Percentiles rank a stretch among this genome's conserved stretches.
These are phyloP conservation scores for Tetrax tetrax DNA, from an alignment of 2,113 vertebrate species.

Conservation along the genomic window DNA sequence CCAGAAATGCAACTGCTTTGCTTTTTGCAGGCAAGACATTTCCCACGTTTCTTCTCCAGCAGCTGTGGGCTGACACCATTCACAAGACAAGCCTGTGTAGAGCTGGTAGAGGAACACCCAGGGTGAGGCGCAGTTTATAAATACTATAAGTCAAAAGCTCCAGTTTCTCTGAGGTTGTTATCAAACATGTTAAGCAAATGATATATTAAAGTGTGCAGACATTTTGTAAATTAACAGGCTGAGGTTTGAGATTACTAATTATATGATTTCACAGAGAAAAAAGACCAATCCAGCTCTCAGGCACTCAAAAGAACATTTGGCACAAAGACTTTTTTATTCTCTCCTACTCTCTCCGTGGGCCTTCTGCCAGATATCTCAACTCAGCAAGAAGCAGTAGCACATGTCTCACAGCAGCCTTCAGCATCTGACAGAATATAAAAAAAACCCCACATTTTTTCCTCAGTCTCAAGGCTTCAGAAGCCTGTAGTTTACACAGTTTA, in stretches of 20 bases:
- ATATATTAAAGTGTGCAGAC: conserved; percentile 39
- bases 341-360: conserved; percentile 14
- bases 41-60: not conserved
- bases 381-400: conserved; percentile 44
- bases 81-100: not conserved
- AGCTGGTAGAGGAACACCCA: not conserved
- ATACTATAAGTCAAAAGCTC: conserved; percentile 2
- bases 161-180: conserved; percentile 20
- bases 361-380: conserved; percentile 40
- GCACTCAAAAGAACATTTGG: conserved; percentile 60
- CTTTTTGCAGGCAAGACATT: not conserved
- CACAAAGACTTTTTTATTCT: conserved; percentile 51
- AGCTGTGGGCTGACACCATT: not conserved
- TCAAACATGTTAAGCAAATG: conserved; percentile 47
- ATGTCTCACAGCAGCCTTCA: conserved; percentile 39
- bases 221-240: conserved; percentile 52
- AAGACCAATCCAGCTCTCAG: conserved; percentile 47
- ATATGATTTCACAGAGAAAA: conserved; percentile 55
- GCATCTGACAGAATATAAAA: conserved; percentile 33
- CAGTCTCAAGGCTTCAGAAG: not conserved
- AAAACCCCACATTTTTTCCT: not conserved
- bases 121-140: not conserved
- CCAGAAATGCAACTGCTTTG: not conserved
- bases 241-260: conserved; percentile 42
- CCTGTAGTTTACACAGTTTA: not conserved